Base-by-base conservation (phyloP, 1,140 invertebrate genomes). In the Cyclina sinensis region DNA sequence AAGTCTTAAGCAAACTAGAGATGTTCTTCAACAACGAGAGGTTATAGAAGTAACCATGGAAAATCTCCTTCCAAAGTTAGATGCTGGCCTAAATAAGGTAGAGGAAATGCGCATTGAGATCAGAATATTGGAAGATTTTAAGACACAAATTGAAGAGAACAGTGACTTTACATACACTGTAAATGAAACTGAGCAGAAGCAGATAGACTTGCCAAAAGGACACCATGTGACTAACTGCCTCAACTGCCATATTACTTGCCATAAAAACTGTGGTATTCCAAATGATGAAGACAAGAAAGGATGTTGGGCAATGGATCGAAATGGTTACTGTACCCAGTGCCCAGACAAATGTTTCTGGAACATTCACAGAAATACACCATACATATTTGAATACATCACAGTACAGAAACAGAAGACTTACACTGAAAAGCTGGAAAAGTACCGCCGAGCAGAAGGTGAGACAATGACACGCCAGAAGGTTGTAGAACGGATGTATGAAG, bases 241-340 rank as follows among this genome's bases (percentile, higher is more conserved):
- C 1, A 24, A 62, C 48, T 91, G 90, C 46, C 74, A 91, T 68
- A n/a, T 65, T 7, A 91, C 90, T 0, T 91, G 90, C 68, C 90
- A 91, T 43, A 24, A 48, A 32, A 30, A 80, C 2, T 91, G 90
- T 68, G 18, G 14, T 24, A 35, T 74, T 35, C 30, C 82, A 24
- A 51, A 85, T 54, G 82, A 85, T 16, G 46, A 74, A 9, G 82
- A 59, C 5, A 85, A 85, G 37, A 24, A 0, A 21, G 4, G 43
- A 0, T 85, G 82, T 43, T 51, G 48, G n/a, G 82, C 82, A n/a
- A 74, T 76, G 51, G 59, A 43, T 46, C 5, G 18, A 21, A 24
- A 32, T n/a, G 86, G 86, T 11, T 11, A 54, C 3, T 88, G 86
- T 24, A 88, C 46, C 0, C 24, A 37, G 7, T 88, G 86, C 37